Percentiles rank a stretch among this genome's conserved stretches.
Conservation (phyloP, 92 coral and sea anemone genomes). For the Pocillopora meandrina region DNA sequence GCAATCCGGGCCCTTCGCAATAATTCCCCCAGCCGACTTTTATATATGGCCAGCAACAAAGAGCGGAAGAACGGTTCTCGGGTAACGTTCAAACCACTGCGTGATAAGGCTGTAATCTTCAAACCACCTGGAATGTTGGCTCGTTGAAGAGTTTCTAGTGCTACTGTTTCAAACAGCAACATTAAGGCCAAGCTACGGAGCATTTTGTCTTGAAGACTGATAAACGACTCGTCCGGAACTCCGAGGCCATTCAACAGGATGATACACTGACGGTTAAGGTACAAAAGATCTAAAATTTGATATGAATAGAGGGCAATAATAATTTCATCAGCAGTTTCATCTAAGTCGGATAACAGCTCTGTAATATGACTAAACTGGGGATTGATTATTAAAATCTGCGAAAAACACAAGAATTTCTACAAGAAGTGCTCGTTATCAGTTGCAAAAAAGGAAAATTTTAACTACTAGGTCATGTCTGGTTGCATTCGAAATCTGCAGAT, state of each 20-base stretch:
- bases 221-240: constrained; percentile 82
- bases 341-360: too few relatives aligned
- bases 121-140: constrained; percentile 76
- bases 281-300: constrained; percentile 54
- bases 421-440: too few relatives aligned
- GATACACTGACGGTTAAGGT: constrained; percentile 94
- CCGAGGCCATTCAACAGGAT: constrained; percentile 87
- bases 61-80: constrained; percentile 94
- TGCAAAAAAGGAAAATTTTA: too few relatives aligned
- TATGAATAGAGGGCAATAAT: not conserved
- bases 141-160: constrained; percentile 68
- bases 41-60: constrained; percentile 82
- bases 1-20: constrained; percentile 90
- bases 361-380: not conserved
- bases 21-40: constrained; percentile 81
- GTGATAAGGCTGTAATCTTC: constrained; percentile 65
- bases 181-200: constrained; percentile 87
- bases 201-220: constrained; percentile 89
- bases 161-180: constrained; percentile 79
- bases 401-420: too few relatives aligned
- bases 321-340: too few relatives aligned
- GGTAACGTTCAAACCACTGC: constrained; percentile 83
- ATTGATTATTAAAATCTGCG: not conserved
- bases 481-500: too few relatives aligned
- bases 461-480: too few relatives aligned